Percentiles rank a stretch among this genome's conserved stretches.
Evolutionary conservation across 1,140 invertebrate genomes (phyloP).

Genomic region (Calosoma granatense): DNA sequence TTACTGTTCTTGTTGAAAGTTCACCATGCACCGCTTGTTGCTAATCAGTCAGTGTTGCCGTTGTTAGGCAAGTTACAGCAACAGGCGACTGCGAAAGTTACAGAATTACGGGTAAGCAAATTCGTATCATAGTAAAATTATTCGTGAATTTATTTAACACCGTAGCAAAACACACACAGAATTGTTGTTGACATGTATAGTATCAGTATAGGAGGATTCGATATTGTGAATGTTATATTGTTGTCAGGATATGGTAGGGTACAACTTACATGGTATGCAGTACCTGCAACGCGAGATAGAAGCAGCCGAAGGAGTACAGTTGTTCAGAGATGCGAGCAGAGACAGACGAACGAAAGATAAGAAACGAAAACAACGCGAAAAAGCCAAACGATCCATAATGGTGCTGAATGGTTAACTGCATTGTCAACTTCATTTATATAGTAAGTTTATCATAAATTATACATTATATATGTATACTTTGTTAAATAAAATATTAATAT

Average conservation of each 20-base stretch:
- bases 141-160: too few species aligned
- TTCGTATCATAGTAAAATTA: too few species aligned
- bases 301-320: slow-evolving; percentile 61
- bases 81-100: slow-evolving; percentile 45
- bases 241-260: slow-evolving; percentile 71
- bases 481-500: background rate
- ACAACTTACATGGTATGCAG: slow-evolving; percentile 75
- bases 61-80: slow-evolving; percentile 56
- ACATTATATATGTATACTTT: background rate
- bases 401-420: slow-evolving; percentile 24
- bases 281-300: slow-evolving; percentile 71
- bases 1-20: slow-evolving; percentile 72
- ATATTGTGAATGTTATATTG: too few species aligned
- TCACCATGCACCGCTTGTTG: slow-evolving; percentile 74
- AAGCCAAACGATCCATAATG: slow-evolving; percentile 55
- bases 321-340: slow-evolving; percentile 73
- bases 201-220: too few species aligned
- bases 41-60: slow-evolving; percentile 54
- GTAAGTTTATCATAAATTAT: slow-evolving; percentile 5
- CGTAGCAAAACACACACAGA: too few species aligned
- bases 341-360: slow-evolving; percentile 54
- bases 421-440: slow-evolving; percentile 10
- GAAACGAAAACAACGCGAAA: slow-evolving; percentile 57
- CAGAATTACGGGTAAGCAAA: slow-evolving; percentile 54
- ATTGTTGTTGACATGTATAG: too few species aligned